These are phyloP conservation scores for Pseudolaguvia tuberculata DNA, from an alignment of 2,113 vertebrate genomes.

Conservation along the genomic window DNA sequence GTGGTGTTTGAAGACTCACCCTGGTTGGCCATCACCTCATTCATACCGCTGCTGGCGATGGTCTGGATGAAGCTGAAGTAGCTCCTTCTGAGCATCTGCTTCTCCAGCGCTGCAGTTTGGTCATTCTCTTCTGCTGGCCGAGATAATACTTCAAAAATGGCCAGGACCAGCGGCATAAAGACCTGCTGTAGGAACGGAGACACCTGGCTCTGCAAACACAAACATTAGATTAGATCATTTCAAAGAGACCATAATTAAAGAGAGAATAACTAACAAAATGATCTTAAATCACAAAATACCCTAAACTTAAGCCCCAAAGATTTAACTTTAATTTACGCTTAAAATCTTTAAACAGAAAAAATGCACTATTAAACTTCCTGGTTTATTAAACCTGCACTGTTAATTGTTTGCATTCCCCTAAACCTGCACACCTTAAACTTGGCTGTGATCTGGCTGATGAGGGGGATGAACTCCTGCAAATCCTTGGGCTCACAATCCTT, in stretches of 20 bases:
- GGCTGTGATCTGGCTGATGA: slow-evolving; percentile 97
- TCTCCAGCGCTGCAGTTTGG: slow-evolving; percentile 92
- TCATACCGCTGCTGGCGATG: slow-evolving; percentile 88
- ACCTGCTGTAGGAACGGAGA: slow-evolving; percentile 96
- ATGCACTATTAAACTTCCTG: not conserved
- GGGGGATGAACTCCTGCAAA: slow-evolving; percentile 98
- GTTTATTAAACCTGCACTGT: not conserved
- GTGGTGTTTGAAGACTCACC: slow-evolving; percentile 62
- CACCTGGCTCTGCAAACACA: slow-evolving; percentile 77
- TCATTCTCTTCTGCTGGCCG: slow-evolving; percentile 96
- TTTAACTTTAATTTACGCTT: no score
- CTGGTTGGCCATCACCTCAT: slow-evolving; percentile 92
- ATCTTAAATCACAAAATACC: no score
- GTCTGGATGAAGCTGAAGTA: slow-evolving; percentile 96
- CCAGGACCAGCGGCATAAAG: slow-evolving; percentile 92
- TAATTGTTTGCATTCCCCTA: no score
- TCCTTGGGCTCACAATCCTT: slow-evolving; percentile 97
- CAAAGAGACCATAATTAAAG: not conserved
- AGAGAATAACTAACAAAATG: no score
- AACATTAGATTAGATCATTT: not conserved
- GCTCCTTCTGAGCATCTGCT: slow-evolving; percentile 92
- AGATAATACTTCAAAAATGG: slow-evolving; percentile 90
- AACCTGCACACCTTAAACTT: slow-evolving; percentile 81
- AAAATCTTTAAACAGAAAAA: no score
- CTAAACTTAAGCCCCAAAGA: no score